Percentiles rank a stretch among this genome's conserved stretches.
phyloP scores from a whole-genome alignment of 2,888 invertebrate genomes.

The Steinernema hermaphroditum region DNA sequence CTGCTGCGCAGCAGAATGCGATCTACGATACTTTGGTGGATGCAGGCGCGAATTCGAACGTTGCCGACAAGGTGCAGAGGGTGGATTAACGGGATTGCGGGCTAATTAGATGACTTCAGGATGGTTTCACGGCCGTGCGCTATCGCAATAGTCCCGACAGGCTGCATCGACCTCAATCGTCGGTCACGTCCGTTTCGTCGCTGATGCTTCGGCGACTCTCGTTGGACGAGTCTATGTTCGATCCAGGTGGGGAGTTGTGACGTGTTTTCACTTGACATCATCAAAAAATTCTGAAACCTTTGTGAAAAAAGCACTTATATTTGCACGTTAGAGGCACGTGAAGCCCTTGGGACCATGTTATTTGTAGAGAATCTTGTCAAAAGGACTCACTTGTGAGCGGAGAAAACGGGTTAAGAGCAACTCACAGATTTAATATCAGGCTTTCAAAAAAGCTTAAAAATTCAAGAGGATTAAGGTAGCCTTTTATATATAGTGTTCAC shows the following conservation, averaged over 20 bases:
- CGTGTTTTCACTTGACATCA: neutral
- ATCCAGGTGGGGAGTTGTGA: conserved; percentile 49
- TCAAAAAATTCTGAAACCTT: too few relatives aligned
- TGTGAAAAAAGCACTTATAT: too few relatives aligned
- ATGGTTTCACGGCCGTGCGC: conserved; percentile 56
- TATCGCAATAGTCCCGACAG: conserved; percentile 51
- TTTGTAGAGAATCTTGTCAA: too few relatives aligned
- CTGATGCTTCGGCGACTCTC: conserved; percentile 42
- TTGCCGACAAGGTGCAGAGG: conserved; percentile 54
- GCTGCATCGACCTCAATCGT: conserved; percentile 49
- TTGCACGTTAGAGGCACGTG: too few relatives aligned
- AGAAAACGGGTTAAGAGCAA: too few relatives aligned
- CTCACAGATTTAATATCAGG: too few relatives aligned
- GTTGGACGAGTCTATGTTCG: conserved; percentile 49
- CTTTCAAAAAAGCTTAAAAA: too few relatives aligned
- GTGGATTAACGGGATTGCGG: neutral
- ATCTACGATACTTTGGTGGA: conserved; percentile 65
- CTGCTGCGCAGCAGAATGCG: conserved; percentile 63
- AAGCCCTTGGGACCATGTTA: too few relatives aligned
- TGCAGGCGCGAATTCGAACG: conserved; percentile 53
- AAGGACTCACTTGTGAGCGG: too few relatives aligned
- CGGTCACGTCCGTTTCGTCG: conserved; percentile 36
- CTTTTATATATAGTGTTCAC: too few relatives aligned
- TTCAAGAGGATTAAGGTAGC: too few relatives aligned
- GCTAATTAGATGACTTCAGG: conserved; percentile 41